These are phyloP conservation scores for Menidia menidia DNA, from an alignment of 2,797 vertebrate genomes.

Conservation along the genomic window DNA sequence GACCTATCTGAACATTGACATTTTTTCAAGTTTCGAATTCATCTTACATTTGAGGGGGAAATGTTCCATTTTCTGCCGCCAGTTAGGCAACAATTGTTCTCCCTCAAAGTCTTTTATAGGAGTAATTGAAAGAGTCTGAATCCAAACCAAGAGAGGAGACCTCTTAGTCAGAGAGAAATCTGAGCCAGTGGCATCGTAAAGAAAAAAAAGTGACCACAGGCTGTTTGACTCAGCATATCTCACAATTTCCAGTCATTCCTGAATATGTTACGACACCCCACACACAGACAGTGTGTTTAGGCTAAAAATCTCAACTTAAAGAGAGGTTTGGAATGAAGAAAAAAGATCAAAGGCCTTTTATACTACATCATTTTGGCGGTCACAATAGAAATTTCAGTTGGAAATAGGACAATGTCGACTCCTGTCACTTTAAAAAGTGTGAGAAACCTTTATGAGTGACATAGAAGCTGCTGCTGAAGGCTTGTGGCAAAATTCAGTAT, in stretches of 20 bases:
- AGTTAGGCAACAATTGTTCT: conserved; percentile 8
- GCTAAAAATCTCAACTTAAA: conserved; percentile 19
- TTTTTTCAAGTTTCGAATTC: neutral
- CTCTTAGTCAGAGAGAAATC: conserved; percentile 32
- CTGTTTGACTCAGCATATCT: conserved; percentile 69
- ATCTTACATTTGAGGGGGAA: neutral
- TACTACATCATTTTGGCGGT: neutral
- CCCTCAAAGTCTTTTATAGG: conserved; percentile 31
- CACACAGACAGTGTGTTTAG: conserved; percentile 21
- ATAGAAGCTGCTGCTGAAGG: neutral
- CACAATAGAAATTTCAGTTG: neutral
- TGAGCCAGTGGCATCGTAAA: conserved; percentile 56
- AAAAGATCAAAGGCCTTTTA: neutral
- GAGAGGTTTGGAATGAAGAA: conserved; percentile 5
- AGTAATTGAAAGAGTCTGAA: conserved; percentile 37
- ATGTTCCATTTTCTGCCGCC: neutral
- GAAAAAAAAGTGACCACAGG: conserved; percentile 61
- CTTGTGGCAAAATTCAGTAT: neutral
- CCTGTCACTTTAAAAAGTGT: neutral
- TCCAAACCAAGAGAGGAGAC: conserved; percentile 54
- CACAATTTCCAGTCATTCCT: conserved; percentile 58
- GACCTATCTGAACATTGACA: conserved; percentile 25
- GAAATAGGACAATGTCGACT: neutral
- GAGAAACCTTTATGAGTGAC: neutral
- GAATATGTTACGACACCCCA: conserved; percentile 30